These are phyloP conservation scores for Gymnogyps californianus DNA, from an alignment of 2,113 vertebrate species.

Conservation along the genomic window DNA sequence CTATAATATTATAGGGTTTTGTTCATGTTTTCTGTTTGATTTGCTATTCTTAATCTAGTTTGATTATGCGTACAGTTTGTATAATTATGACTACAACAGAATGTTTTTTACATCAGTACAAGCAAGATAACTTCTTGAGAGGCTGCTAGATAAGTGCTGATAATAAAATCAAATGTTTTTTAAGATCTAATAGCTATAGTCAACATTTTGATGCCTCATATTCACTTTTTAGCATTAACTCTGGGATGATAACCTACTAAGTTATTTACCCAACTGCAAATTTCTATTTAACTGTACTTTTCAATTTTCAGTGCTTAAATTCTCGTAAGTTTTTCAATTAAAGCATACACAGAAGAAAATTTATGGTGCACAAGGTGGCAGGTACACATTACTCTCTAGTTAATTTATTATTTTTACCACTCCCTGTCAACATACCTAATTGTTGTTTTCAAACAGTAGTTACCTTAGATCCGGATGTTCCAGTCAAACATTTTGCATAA, in stretches of 20 bases:
- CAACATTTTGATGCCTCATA: neutral
- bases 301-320: neutral
- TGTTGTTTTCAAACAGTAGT: neutral
- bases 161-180: conserved; percentile 17
- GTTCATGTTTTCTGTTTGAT: neutral
- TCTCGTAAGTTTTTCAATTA: neutral
- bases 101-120: neutral
- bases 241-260: neutral
- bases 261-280: neutral
- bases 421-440: neutral
- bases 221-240: neutral
- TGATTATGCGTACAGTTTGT: neutral
- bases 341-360: neutral
- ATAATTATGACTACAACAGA: neutral
- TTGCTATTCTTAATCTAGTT: neutral
- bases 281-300: neutral
- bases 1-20: neutral
- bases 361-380: neutral
- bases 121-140: neutral
- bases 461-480: neutral
- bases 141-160: neutral
- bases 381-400: neutral
- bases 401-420: neutral
- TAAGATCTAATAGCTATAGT: neutral
- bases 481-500: neutral